These are phyloP conservation scores for Armadillidium nasatum DNA, from an alignment of 1,140 invertebrate genomes.

Conservation along the genomic window DNA sequence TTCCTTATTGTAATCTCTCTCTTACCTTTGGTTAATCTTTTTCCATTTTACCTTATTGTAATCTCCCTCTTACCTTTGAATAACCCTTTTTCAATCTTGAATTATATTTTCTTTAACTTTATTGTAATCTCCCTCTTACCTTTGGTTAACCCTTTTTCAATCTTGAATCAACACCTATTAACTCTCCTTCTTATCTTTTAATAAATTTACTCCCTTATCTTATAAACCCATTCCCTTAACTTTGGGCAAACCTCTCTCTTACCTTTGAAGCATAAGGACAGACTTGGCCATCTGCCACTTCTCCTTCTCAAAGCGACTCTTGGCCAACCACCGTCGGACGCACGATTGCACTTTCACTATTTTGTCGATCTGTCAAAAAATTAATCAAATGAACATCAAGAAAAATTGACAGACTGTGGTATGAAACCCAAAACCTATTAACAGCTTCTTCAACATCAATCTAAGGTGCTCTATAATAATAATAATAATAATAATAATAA, in stretches of 20 bases:
- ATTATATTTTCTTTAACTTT: too few relatives aligned
- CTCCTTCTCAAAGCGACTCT: slow-evolving; percentile 50
- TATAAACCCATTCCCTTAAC: slow-evolving; percentile 47
- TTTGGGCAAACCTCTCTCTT: slow-evolving; percentile 62
- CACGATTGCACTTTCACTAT: slow-evolving; percentile 53
- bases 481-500: too few relatives aligned
- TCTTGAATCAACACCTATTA: background rate
- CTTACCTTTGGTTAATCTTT: too few relatives aligned
- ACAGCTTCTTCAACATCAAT: too few relatives aligned
- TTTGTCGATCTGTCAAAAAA: slow-evolving; percentile 56
- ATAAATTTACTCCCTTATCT: background rate
- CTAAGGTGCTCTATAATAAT: too few relatives aligned
- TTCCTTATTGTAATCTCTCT: too few relatives aligned
- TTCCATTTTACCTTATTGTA: too few relatives aligned
- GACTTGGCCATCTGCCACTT: slow-evolving; percentile 59
- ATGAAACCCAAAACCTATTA: too few relatives aligned
- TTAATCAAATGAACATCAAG: background rate
- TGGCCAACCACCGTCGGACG: slow-evolving; percentile 63
- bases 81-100: too few relatives aligned
- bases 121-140: too few relatives aligned
- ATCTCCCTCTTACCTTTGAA: too few relatives aligned
- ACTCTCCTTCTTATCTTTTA: background rate
- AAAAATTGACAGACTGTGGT: background rate
- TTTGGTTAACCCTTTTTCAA: too few relatives aligned
- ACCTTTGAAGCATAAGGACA: slow-evolving; percentile 63